Conservation (phyloP, 2,888 invertebrate species). For the Linyphia triangularis region DNA sequence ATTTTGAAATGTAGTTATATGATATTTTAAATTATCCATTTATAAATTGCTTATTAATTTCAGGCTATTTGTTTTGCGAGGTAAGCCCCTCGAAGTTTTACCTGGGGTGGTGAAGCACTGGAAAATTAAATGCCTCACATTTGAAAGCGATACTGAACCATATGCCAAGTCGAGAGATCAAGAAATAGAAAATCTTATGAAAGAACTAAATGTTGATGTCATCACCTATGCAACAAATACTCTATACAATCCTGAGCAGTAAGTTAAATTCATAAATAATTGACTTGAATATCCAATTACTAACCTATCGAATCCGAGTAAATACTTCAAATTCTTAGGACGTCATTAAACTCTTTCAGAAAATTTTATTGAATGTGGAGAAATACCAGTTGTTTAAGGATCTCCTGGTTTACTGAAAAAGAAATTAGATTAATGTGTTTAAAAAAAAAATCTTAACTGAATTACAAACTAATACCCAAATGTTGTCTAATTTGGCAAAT, state of each 20-base stretch:
- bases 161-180: slow-evolving; percentile 91
- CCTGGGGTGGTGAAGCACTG: slow-evolving; percentile 87
- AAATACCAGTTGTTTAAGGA: too few relatives aligned
- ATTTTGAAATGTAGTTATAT: neutral
- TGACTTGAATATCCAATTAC: too few relatives aligned
- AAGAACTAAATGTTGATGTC: slow-evolving; percentile 88
- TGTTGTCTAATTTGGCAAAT: too few relatives aligned
- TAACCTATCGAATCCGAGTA: too few relatives aligned
- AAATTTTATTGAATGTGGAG: too few relatives aligned
- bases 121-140: slow-evolving; percentile 89
- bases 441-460: too few relatives aligned
- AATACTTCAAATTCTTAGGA: too few relatives aligned
- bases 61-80: slow-evolving; percentile 90
- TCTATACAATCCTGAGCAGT: slow-evolving; percentile 88
- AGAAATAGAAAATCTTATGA: slow-evolving; percentile 89
- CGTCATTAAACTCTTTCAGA: too few relatives aligned
- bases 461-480: too few relatives aligned
- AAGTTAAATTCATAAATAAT: too few relatives aligned
- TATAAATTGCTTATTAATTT: slow-evolving; percentile 82
- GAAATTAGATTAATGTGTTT: too few relatives aligned
- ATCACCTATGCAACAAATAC: slow-evolving; percentile 89
- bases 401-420: too few relatives aligned
- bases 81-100: slow-evolving; percentile 91
- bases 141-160: slow-evolving; percentile 94
- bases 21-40: slow-evolving; percentile 80